phyloP scores from a whole-genome alignment of 1,140 invertebrate species.

The Pantala flavescens region DNA sequence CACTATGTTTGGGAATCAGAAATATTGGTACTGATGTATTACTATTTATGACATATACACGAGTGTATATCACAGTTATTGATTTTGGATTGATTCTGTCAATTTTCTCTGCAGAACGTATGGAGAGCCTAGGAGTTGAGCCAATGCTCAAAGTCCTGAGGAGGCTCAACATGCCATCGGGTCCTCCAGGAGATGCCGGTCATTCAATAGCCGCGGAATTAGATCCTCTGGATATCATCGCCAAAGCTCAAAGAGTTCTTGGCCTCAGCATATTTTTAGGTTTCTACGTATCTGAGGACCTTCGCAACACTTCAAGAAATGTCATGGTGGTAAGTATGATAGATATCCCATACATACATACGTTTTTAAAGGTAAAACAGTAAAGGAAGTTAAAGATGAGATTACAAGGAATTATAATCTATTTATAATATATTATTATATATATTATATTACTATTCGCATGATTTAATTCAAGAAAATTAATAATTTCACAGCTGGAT shows the following conservation, averaged over 20 bases:
- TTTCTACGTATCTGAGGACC: conserved; percentile 52
- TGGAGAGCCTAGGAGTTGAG: conserved; percentile 44
- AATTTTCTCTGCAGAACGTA: conserved; percentile 36
- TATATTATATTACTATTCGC: too few relatives aligned
- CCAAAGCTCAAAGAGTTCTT: conserved; percentile 39
- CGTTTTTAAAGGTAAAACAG: too few relatives aligned
- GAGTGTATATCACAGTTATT: not conserved
- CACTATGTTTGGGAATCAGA: too few relatives aligned
- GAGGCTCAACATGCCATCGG: conserved; percentile 38
- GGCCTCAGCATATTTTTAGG: conserved; percentile 49
- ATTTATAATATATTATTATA: too few relatives aligned
- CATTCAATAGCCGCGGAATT: conserved; percentile 24
- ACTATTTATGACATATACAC: too few relatives aligned
- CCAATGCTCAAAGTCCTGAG: conserved; percentile 42
- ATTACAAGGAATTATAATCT: too few relatives aligned
- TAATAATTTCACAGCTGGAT: conserved; percentile 41
- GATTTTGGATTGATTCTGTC: not conserved
- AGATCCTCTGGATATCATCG: conserved; percentile 39
- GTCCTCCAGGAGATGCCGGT: not conserved
- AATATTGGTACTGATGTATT: too few relatives aligned
- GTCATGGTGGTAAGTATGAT: conserved; percentile 44
- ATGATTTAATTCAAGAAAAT: too few relatives aligned
- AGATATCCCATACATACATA: too few relatives aligned
- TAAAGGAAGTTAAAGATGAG: too few relatives aligned
- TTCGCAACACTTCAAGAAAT: conserved; percentile 49